Evolutionary conservation across 2,888 invertebrate species (phyloP).

Genomic region (Gasteruption jaculator): DNA sequence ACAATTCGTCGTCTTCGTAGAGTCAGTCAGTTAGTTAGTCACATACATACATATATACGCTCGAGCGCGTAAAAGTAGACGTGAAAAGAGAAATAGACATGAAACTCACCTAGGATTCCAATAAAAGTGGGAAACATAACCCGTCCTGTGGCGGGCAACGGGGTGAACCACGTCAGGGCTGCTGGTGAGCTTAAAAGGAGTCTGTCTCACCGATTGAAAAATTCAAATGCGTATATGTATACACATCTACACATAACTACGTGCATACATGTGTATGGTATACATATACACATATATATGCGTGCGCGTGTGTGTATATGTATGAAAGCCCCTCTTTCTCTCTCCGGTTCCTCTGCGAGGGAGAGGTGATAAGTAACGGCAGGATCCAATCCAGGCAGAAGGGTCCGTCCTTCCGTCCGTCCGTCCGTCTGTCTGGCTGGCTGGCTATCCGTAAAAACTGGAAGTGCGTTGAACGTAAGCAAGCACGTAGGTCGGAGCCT

Average conservation of each 20-base stretch:
- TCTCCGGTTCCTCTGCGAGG: conserved; percentile 10
- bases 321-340: too few species aligned
- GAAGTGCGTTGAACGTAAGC: too few species aligned
- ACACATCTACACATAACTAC: neutral
- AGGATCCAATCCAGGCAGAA: too few species aligned
- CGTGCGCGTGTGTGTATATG: conserved; percentile 6
- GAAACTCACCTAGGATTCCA: conserved; percentile 66
- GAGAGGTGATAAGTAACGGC: too few species aligned
- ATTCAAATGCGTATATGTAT: neutral
- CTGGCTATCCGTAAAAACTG: too few species aligned
- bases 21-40: conserved; percentile 1
- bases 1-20: conserved; percentile 12
- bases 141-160: conserved; percentile 50
- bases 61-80: conserved; percentile 19
- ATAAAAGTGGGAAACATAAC: conserved; percentile 69
- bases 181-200: conserved; percentile 18
- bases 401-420: too few species aligned
- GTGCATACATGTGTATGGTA: too few species aligned
- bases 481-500: conserved; percentile 14
- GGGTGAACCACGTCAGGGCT: conserved; percentile 29
- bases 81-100: conserved; percentile 16
- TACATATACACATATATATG: too few species aligned
- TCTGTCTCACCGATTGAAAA: conserved; percentile 14
- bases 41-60: conserved; percentile 4
- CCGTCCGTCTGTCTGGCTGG: too few species aligned